These are phyloP conservation scores for Empidonax traillii DNA, from an alignment of 2,113 vertebrate species.

Conservation along the genomic window DNA sequence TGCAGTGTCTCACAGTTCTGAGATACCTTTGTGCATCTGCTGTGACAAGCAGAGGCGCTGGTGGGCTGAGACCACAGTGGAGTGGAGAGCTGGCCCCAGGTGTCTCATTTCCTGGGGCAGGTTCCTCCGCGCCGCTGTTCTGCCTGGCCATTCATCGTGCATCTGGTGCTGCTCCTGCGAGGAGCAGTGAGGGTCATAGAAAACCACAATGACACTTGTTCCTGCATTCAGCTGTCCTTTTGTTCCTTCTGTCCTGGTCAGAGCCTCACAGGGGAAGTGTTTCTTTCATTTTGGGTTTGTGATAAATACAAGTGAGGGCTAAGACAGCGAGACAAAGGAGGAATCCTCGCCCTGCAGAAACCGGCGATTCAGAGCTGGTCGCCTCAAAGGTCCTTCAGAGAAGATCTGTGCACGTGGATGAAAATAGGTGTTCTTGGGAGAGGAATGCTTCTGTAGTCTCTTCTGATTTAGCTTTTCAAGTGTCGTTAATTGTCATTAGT, in stretches of 20 bases:
- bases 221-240: slow-evolving; percentile 15
- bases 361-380: background rate
- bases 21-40: background rate
- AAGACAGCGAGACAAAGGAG: slow-evolving; percentile 26
- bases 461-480: slow-evolving; percentile 7
- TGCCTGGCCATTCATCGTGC: background rate
- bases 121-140: background rate
- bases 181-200: background rate
- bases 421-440: slow-evolving; percentile 4
- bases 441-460: background rate
- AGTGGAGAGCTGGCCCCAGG: slow-evolving; percentile 21
- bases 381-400: slow-evolving; percentile 9
- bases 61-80: background rate
- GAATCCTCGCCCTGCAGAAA: slow-evolving; percentile 9
- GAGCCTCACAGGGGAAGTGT: slow-evolving; percentile 25
- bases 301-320: slow-evolving; percentile 27
- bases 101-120: slow-evolving; percentile 35
- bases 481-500: slow-evolving; percentile 4
- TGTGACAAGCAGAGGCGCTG: background rate
- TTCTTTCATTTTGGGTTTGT: slow-evolving; percentile 32
- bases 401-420: background rate
- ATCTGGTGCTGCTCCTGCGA: slow-evolving; percentile 31
- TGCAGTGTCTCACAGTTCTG: background rate
- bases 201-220: slow-evolving; percentile 36
- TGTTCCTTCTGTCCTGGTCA: slow-evolving; percentile 41